These are phyloP conservation scores for Sipha maydis DNA, from an alignment of 2,888 invertebrate species.

Conservation along the genomic window DNA sequence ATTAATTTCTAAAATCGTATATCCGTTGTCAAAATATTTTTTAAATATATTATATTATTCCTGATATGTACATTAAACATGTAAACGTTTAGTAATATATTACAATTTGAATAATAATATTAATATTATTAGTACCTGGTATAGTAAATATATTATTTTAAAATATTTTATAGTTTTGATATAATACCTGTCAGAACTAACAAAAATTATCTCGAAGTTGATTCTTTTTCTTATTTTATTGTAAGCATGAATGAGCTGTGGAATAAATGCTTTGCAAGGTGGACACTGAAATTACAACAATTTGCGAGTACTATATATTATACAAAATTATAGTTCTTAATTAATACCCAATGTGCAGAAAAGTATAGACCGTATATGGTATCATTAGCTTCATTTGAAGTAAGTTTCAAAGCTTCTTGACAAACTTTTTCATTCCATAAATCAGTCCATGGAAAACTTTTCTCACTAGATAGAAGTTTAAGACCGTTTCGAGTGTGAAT, in stretches of 20 bases:
- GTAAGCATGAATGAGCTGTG: constrained; percentile 80
- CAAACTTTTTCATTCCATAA: constrained; percentile 53
- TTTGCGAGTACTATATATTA: neutral
- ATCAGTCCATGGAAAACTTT: constrained; percentile 48
- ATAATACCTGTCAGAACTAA: constrained; percentile 82
- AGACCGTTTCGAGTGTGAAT: constrained; percentile 49
- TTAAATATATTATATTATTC: neutral
- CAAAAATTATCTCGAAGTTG: constrained; percentile 83
- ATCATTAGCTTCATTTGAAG: constrained; percentile 67
- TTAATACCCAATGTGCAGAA: constrained; percentile 86
- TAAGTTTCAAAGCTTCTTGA: constrained; percentile 65
- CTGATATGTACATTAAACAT: neutral
- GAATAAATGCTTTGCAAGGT: constrained; percentile 85
- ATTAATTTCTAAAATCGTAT: too few species aligned
- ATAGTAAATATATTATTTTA: neutral
- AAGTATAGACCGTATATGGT: constrained; percentile 84
- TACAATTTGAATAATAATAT: neutral
- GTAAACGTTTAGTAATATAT: too few species aligned
- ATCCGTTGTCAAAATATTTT: too few species aligned
- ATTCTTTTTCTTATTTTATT: constrained; percentile 77
- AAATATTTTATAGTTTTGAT: neutral
- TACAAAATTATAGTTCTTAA: neutral
- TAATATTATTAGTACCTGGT: neutral
- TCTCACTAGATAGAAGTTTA: constrained; percentile 43
- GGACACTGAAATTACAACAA: constrained; percentile 75